phyloP scores from a whole-genome alignment of 2,888 invertebrate species.

The Allacma fusca region DNA sequence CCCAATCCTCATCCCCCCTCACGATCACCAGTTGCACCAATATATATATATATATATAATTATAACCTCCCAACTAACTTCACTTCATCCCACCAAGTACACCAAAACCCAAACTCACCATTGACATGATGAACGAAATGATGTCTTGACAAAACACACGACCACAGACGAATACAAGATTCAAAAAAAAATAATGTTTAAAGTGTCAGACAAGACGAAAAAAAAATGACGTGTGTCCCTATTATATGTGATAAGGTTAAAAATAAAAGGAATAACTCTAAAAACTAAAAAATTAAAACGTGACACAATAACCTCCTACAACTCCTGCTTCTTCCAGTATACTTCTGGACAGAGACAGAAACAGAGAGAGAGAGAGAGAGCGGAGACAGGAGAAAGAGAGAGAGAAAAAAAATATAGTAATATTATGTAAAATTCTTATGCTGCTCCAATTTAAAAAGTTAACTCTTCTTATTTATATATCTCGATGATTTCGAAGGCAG shows the following conservation, averaged over 20 bases:
- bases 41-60: no score
- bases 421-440: slow-evolving; percentile 16
- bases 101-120: slow-evolving; percentile 34
- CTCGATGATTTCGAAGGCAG: not conserved
- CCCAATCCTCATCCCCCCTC: not conserved
- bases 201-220: not conserved
- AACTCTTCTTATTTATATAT: not conserved
- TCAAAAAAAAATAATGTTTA: slow-evolving; percentile 13
- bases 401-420: not conserved
- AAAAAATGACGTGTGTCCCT: no score
- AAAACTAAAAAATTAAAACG: slow-evolving; percentile 6
- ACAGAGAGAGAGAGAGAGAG: no score
- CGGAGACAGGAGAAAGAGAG: no score
- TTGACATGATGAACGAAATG: slow-evolving; percentile 37
- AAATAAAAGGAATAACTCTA: slow-evolving; percentile 6
- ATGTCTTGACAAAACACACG: slow-evolving; percentile 26
- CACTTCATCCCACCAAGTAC: no score
- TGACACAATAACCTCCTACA: not conserved
- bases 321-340: not conserved
- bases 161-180: slow-evolving; percentile 11
- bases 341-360: not conserved
- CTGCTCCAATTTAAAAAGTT: not conserved
- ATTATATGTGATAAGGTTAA: not conserved
- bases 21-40: not conserved
- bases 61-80: no score